Evolutionary conservation across 2,888 invertebrate genomes (phyloP).

Genomic region (Macrosiphum euphorbiae): DNA sequence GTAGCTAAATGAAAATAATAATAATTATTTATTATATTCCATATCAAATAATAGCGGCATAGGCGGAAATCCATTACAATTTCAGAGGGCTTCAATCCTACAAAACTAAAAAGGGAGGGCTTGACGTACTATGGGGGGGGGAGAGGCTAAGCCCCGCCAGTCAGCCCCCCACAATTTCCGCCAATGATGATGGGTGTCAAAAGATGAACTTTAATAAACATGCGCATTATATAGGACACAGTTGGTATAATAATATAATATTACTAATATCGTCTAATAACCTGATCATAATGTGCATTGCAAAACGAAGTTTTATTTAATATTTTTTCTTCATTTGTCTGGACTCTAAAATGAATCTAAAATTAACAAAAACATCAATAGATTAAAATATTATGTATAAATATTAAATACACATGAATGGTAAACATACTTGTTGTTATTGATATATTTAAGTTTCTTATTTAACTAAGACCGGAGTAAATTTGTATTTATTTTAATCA

Average conservation of each 20-base stretch:
- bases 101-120: too few species aligned
- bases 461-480: not conserved
- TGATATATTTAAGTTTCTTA: not conserved
- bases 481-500: not conserved
- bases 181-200: not conserved
- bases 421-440: not conserved
- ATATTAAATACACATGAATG: not conserved
- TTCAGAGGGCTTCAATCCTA: too few species aligned
- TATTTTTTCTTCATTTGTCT: not conserved
- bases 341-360: not conserved
- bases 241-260: not conserved
- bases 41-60: not conserved
- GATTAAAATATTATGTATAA: not conserved
- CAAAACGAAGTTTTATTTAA: not conserved
- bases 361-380: not conserved
- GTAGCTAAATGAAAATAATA: not conserved
- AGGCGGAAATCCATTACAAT: too few species aligned
- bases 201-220: not conserved
- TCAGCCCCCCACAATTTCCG: too few species aligned
- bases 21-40: not conserved
- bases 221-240: not conserved
- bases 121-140: too few species aligned
- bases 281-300: slow-evolving; percentile 13
- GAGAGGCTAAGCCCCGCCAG: too few species aligned
- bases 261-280: not conserved